Percentiles rank a stretch among this genome's conserved stretches.
Evolutionary conservation across 1,140 invertebrate genomes (phyloP).

Genomic region (Trichonephila clavipes): DNA sequence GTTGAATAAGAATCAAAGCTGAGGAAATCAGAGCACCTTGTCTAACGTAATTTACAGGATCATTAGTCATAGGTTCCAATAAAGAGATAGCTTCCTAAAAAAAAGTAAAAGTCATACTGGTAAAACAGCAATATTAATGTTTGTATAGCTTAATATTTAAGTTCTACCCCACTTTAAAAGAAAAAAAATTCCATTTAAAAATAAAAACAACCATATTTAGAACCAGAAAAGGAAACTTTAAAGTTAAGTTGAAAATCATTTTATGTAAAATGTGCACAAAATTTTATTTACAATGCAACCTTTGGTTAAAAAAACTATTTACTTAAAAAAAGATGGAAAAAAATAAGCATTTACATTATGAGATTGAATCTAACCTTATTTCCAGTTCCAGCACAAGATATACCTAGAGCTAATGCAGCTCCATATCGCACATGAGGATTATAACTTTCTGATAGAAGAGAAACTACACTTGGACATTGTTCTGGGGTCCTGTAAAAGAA

Average conservation of each 20-base stretch:
- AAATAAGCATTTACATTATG: constrained; percentile 9
- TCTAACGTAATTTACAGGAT: constrained; percentile 99
- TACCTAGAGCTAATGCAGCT: constrained; percentile 98
- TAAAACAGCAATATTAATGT: no score
- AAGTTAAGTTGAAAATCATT: neutral
- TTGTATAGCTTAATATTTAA: neutral
- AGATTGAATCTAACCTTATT: constrained; percentile 83
- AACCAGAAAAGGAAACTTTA: neutral
- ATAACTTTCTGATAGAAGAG: constrained; percentile 97
- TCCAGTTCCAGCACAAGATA: constrained; percentile 98
- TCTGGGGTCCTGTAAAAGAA: constrained; percentile 90
- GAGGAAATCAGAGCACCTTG: constrained; percentile 98
- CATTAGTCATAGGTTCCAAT: constrained; percentile 98
- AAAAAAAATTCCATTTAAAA: neutral
- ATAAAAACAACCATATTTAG: neutral
- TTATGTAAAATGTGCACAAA: neutral
- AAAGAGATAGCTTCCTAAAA: constrained; percentile 95
- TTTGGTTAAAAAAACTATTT: no score
- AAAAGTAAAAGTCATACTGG: neutral
- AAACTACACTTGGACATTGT: constrained; percentile 98
- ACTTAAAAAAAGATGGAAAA: neutral
- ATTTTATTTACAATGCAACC: neutral
- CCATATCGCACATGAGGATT: constrained; percentile 99
- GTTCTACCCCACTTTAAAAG: neutral
- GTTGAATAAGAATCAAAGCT: constrained; percentile 98